Evolutionary conservation across 2,888 invertebrate species (phyloP).

Genomic region (Byasa hedistus): DNA sequence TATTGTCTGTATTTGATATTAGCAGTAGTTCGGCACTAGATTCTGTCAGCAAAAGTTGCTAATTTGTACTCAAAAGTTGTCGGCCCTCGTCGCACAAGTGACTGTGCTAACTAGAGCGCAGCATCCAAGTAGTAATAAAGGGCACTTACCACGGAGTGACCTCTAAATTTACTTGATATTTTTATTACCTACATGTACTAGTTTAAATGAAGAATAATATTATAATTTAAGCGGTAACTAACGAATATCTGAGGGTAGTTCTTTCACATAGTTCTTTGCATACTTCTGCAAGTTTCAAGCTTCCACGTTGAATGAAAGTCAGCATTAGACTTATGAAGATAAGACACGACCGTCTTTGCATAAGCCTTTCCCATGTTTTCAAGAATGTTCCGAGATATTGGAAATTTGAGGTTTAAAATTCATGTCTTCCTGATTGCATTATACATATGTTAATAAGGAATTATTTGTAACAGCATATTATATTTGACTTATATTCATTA

Average conservation of each 20-base stretch:
- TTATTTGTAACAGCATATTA: too few relatives aligned
- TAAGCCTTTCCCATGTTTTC: neutral
- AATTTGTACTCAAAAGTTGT: conserved; percentile 2
- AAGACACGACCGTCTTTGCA: conserved; percentile 17
- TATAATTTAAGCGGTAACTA: neutral
- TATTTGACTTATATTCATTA: too few relatives aligned
- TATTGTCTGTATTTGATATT: neutral
- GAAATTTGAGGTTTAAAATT: neutral
- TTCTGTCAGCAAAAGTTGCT: neutral
- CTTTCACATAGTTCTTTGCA: conserved; percentile 2
- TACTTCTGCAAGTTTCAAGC: conserved; percentile 22
- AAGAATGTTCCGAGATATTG: neutral
- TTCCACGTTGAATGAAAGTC: conserved; percentile 11
- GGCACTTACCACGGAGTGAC: conserved; percentile 13
- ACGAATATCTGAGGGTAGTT: neutral
- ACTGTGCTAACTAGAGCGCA: conserved; percentile 9
- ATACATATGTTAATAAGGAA: too few relatives aligned
- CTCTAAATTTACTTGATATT: conserved; percentile 1
- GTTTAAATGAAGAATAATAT: neutral
- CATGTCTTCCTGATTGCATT: neutral
- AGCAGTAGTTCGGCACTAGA: neutral
- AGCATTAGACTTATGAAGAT: conserved; percentile 15
- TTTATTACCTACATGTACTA: neutral
- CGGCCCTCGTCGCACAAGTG: neutral
- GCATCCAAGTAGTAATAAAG: conserved; percentile 3